Percentiles rank a stretch among this genome's conserved stretches.
Conservation (phyloP, 2,113 vertebrate genomes). For the Chionodraco myersi region DNA sequence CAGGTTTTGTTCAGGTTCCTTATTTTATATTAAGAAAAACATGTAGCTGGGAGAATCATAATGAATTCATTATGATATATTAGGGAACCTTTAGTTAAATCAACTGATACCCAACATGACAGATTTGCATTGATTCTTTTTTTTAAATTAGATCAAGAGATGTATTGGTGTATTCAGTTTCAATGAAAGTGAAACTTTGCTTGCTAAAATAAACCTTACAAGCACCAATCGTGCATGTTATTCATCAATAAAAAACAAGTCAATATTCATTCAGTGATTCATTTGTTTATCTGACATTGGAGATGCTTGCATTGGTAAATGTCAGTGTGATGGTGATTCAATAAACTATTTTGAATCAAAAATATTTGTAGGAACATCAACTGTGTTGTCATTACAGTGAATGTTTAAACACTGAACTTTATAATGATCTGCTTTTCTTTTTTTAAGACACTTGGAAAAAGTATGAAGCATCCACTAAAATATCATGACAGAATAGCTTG, state of each 20-base stretch:
- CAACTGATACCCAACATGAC: background rate
- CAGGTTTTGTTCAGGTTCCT: no score
- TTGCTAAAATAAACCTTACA: background rate
- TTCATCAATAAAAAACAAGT: background rate
- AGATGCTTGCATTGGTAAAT: background rate
- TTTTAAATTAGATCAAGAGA: background rate
- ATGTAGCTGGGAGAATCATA: slow-evolving; percentile 1
- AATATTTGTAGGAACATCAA: background rate
- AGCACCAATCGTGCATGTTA: background rate
- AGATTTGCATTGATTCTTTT: background rate
- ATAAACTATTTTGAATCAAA: background rate
- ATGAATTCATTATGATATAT: slow-evolving; percentile 1
- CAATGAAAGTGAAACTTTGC: background rate
- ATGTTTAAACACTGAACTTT: background rate
- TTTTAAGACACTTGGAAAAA: background rate
- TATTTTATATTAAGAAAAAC: background rate
- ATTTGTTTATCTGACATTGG: background rate
- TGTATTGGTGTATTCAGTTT: background rate
- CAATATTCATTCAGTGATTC: background rate
- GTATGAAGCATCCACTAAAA: background rate
- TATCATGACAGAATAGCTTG: background rate
- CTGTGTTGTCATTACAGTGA: background rate
- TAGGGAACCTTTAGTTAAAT: background rate
- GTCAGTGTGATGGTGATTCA: slow-evolving; percentile 11
- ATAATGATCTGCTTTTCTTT: background rate